These are phyloP conservation scores for Trileptium ribeirensis DNA, from an alignment of 2,888 invertebrate species.

Conservation along the genomic window DNA sequence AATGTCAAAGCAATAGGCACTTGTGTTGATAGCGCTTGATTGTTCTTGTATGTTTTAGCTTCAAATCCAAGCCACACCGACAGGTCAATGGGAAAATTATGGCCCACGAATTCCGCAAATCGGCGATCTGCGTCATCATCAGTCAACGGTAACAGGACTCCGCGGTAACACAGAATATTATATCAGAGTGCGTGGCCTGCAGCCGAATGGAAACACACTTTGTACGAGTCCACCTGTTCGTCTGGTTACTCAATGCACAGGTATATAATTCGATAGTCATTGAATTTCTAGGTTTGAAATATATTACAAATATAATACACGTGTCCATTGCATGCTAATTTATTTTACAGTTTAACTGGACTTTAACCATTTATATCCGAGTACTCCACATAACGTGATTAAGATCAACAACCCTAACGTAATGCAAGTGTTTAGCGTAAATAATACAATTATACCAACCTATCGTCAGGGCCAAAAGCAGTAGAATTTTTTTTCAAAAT, in stretches of 20 bases:
- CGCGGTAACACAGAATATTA: slow-evolving; percentile 37
- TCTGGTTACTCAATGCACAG: slow-evolving; percentile 41
- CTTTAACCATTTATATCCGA: too few species aligned
- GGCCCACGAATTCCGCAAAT: slow-evolving; percentile 26
- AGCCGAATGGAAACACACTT: slow-evolving; percentile 32
- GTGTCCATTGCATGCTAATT: too few species aligned
- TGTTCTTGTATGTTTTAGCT: slow-evolving; percentile 25
- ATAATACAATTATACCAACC: too few species aligned
- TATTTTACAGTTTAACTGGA: too few species aligned
- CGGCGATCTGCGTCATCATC: slow-evolving; percentile 19
- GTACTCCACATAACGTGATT: too few species aligned
- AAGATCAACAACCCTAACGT: too few species aligned
- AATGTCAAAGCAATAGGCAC: too few species aligned
- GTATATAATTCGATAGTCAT: too few species aligned
- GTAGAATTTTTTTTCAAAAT: slow-evolving; percentile 19
- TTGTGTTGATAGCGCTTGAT: background rate
- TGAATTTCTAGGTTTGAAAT: too few species aligned
- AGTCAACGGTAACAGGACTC: slow-evolving; percentile 24
- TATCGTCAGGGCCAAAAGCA: too few species aligned
- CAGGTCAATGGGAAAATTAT: slow-evolving; percentile 37
- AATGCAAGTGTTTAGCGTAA: too few species aligned
- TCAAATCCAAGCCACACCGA: slow-evolving; percentile 38
- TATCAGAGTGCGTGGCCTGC: slow-evolving; percentile 41
- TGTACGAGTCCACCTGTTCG: slow-evolving; percentile 40
- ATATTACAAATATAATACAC: too few species aligned